Conservation (phyloP, 64 coral and sea anemone species). For the Stichodactyla helianthus region DNA sequence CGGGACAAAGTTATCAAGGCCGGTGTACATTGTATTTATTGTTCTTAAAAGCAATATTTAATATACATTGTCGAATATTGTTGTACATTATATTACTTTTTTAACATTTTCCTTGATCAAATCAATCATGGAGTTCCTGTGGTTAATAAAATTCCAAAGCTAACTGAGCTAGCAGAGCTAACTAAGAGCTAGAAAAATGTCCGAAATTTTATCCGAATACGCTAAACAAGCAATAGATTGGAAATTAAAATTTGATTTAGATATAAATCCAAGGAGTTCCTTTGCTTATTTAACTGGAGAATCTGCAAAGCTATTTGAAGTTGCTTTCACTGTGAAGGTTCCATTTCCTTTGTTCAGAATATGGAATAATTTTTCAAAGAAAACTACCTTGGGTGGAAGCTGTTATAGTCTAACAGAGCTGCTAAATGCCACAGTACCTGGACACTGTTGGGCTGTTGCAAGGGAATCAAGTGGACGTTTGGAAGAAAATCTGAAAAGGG, state of each 20-base stretch:
- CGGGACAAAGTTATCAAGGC: too few relatives aligned
- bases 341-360: conserved; percentile 42
- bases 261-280: conserved; percentile 4
- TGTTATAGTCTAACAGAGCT: conserved; percentile 19
- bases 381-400: conserved; percentile 13
- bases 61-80: too few relatives aligned
- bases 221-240: conserved; percentile 23
- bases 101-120: too few relatives aligned
- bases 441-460: conserved; percentile 29
- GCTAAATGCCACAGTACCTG: conserved; percentile 41
- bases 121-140: not conserved
- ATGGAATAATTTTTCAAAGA: conserved; percentile 34
- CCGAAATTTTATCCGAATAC: conserved; percentile 5
- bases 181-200: not conserved
- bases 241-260: conserved; percentile 23
- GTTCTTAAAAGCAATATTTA: too few relatives aligned
- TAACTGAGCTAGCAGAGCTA: too few relatives aligned
- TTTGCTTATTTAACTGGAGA: conserved; percentile 18
- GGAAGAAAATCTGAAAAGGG: conserved; percentile 30
- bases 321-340: conserved; percentile 46
- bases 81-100: too few relatives aligned
- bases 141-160: not conserved
- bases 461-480: conserved; percentile 17
- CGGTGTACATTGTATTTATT: too few relatives aligned
- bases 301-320: conserved; percentile 28